These are phyloP conservation scores for Tetrax tetrax DNA, from an alignment of 2,113 vertebrate species.

Conservation along the genomic window DNA sequence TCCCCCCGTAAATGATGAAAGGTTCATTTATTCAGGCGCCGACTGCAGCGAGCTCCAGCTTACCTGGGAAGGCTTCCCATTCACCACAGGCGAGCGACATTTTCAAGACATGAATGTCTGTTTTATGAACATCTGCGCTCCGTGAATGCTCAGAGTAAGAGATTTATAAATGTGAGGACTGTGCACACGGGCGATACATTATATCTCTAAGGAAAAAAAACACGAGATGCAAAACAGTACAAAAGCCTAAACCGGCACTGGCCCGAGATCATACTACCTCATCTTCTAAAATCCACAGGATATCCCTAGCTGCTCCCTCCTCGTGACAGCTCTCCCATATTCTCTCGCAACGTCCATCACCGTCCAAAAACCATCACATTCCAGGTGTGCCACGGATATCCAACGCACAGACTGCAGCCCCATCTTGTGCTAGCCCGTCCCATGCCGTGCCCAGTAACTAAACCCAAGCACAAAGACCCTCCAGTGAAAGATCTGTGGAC, in stretches of 20 bases:
- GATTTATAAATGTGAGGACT: neutral
- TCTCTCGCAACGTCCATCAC: neutral
- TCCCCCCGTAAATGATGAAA: neutral
- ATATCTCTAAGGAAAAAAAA: neutral
- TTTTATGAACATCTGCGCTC: constrained; percentile 32
- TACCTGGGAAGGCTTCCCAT: constrained; percentile 48
- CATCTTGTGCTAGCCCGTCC: neutral
- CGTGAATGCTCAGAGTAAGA: neutral
- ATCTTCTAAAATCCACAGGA: neutral
- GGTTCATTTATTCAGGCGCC: neutral
- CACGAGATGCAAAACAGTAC: neutral
- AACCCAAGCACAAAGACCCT: neutral
- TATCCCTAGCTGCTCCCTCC: neutral
- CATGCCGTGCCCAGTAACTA: neutral
- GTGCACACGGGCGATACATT: neutral
- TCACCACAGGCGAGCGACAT: neutral
- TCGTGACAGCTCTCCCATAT: neutral
- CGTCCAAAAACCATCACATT: neutral
- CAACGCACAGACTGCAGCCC: neutral
- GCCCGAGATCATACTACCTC: neutral
- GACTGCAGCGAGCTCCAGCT: neutral
- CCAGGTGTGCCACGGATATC: neutral
- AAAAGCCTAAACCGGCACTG: neutral
- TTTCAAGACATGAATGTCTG: constrained; percentile 28
- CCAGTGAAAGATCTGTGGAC: rapidly evolving